Conservation (phyloP, 2,888 invertebrate species). For the Hanleya hanleyi region DNA sequence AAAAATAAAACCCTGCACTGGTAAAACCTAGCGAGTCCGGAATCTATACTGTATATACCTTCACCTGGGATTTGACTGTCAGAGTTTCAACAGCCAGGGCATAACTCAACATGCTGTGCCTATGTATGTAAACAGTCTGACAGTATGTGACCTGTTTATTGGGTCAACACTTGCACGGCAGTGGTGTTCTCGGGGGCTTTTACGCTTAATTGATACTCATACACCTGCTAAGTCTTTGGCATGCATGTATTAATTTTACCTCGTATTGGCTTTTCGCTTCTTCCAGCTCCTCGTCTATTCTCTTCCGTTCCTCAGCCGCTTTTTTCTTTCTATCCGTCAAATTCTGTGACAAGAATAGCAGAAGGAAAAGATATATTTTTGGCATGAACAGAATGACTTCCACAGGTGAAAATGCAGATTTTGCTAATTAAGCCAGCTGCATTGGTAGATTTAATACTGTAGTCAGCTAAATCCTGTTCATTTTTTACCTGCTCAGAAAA, state of each 20-base stretch:
- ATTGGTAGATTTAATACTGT: no score
- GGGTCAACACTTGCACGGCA: background rate
- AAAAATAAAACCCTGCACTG: no score
- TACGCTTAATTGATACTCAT: background rate
- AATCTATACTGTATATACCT: no score
- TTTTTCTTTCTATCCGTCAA: constrained; percentile 66
- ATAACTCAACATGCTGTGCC: background rate
- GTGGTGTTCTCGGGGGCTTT: no score
- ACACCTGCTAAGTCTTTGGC: background rate
- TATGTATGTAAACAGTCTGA: background rate
- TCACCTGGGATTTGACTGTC: no score
- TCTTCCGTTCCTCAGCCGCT: constrained; percentile 58
- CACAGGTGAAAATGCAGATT: no score
- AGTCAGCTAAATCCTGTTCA: no score
- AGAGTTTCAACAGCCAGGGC: background rate
- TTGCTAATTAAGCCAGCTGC: no score
- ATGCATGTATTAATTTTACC: constrained; percentile 38
- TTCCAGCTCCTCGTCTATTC: constrained; percentile 64
- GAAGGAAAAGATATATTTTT: no score
- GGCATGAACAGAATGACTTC: no score
- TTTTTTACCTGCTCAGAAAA: no score
- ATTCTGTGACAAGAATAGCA: constrained; percentile 48
- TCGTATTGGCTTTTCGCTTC: constrained; percentile 63
- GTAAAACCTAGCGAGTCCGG: no score
- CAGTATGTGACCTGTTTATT: background rate